Percentiles rank a stretch among this genome's conserved stretches.
Conservation (phyloP, 1,140 invertebrate species). For the Phthorimaea operculella region DNA sequence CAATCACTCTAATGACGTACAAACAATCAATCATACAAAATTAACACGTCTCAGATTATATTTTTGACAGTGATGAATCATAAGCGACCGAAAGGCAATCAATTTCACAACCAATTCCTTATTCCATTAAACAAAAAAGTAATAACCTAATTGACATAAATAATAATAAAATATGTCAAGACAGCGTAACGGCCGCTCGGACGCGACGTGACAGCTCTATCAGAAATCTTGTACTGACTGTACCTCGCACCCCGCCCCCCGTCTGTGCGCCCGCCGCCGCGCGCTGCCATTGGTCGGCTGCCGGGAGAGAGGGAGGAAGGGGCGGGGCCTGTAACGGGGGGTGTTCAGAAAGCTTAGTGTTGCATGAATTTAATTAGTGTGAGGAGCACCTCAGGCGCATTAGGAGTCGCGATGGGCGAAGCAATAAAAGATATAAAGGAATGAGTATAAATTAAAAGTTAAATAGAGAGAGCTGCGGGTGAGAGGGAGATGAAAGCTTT, state of each 20-base stretch:
- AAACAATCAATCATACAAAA: slow-evolving; percentile 63
- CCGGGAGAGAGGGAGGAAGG: slow-evolving; percentile 16
- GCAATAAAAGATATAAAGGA: slow-evolving; percentile 69
- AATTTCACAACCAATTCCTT: slow-evolving; percentile 62
- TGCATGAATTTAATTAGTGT: slow-evolving; percentile 68
- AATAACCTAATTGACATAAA: slow-evolving; percentile 68
- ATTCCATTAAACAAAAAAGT: slow-evolving; percentile 66
- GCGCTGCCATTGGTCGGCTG: slow-evolving; percentile 25
- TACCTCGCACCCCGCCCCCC: slow-evolving; percentile 29
- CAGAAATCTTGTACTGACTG: slow-evolving; percentile 54
- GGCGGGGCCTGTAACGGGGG: slow-evolving; percentile 29
- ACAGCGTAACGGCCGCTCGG: slow-evolving; percentile 55
- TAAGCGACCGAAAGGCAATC: slow-evolving; percentile 61
- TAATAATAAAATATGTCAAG: slow-evolving; percentile 68
- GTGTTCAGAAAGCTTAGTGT: slow-evolving; percentile 57
- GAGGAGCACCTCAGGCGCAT: slow-evolving; percentile 65
- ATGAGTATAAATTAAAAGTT: slow-evolving; percentile 69
- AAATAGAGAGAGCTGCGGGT: slow-evolving; percentile 53
- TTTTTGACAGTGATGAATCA: slow-evolving; percentile 64
- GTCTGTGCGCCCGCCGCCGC: slow-evolving; percentile 23
- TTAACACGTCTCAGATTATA: slow-evolving; percentile 62
- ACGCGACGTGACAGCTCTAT: slow-evolving; percentile 64
- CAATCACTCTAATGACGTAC: slow-evolving; percentile 47
- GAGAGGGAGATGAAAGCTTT: slow-evolving; percentile 24
- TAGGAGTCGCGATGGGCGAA: slow-evolving; percentile 65